phyloP scores from a whole-genome alignment of 2,797 vertebrate species.

The Anguilla marmorata region DNA sequence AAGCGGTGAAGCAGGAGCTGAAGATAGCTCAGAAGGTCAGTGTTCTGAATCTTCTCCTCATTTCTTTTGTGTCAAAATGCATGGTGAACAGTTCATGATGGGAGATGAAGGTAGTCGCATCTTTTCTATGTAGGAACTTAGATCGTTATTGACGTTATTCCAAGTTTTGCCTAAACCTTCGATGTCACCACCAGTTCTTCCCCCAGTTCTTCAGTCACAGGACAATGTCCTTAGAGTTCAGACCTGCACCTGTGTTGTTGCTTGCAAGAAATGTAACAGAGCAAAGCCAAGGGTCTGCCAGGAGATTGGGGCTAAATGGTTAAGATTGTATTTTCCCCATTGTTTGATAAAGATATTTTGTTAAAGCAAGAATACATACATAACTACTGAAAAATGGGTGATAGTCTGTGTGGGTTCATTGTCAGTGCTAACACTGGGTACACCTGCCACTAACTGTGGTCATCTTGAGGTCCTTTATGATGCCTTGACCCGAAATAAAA shows the following conservation, averaged over 20 bases:
- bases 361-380: neutral
- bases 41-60: neutral
- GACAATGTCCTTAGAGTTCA: neutral
- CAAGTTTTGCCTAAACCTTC: neutral
- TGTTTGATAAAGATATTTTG: neutral
- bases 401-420: no score
- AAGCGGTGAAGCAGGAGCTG: constrained; percentile 83
- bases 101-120: neutral
- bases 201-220: constrained; percentile 2
- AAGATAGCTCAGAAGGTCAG: constrained; percentile 89
- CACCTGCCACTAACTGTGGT: neutral
- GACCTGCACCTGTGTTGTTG: neutral
- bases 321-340: neutral
- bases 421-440: neutral
- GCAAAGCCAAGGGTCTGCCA: neutral
- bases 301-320: neutral
- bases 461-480: neutral
- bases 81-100: neutral
- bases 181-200: neutral
- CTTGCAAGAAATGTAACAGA: neutral
- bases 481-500: no score
- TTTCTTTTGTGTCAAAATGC: neutral
- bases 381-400: neutral
- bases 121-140: neutral
- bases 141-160: neutral